phyloP scores from a whole-genome alignment of 2,888 invertebrate genomes.

The Gasteruption jaculator region DNA sequence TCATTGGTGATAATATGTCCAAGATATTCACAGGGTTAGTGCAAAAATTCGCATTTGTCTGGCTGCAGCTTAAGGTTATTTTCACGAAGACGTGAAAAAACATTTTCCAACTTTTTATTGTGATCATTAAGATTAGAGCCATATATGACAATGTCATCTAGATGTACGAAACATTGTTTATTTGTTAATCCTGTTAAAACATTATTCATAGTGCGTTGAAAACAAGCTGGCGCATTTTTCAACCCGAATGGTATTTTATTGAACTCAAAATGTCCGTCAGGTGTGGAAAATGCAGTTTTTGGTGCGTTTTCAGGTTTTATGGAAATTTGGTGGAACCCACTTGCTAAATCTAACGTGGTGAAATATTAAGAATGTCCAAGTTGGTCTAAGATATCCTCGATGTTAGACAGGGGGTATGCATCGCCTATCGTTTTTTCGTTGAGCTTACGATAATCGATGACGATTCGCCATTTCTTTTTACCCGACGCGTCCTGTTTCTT shows the following conservation, averaged over 20 bases:
- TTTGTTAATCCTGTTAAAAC: no score
- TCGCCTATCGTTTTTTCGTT: no score
- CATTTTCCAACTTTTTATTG: slow-evolving; percentile 8
- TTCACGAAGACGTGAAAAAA: slow-evolving; percentile 12
- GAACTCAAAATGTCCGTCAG: slow-evolving; percentile 32
- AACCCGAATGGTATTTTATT: slow-evolving; percentile 37
- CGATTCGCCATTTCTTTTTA: slow-evolving; percentile 13
- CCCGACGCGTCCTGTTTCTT: slow-evolving; percentile 17
- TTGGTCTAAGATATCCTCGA: slow-evolving; percentile 26
- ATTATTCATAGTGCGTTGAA: slow-evolving; percentile 36
- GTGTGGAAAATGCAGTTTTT: slow-evolving; percentile 39
- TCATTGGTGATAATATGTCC: slow-evolving; percentile 28
- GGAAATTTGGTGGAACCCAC: slow-evolving; percentile 38
- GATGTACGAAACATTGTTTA: slow-evolving; percentile 27
- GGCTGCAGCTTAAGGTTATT: slow-evolving; percentile 13
- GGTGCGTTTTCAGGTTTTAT: slow-evolving; percentile 28
- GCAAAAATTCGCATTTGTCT: slow-evolving; percentile 16
- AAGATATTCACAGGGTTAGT: slow-evolving; percentile 20
- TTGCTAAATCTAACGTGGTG: no score
- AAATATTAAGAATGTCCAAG: slow-evolving; percentile 26
- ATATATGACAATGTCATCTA: slow-evolving; percentile 20
- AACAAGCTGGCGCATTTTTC: slow-evolving; percentile 31
- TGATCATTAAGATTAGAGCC: slow-evolving; percentile 15
- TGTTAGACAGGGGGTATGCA: slow-evolving; percentile 17
- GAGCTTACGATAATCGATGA: no score